A percentile compares a stretch with the other conserved stretches of the same genome.
These are phyloP conservation scores for Ceriagrion tenellum DNA, from an alignment of 2,888 invertebrate species.

Conservation along the genomic window DNA sequence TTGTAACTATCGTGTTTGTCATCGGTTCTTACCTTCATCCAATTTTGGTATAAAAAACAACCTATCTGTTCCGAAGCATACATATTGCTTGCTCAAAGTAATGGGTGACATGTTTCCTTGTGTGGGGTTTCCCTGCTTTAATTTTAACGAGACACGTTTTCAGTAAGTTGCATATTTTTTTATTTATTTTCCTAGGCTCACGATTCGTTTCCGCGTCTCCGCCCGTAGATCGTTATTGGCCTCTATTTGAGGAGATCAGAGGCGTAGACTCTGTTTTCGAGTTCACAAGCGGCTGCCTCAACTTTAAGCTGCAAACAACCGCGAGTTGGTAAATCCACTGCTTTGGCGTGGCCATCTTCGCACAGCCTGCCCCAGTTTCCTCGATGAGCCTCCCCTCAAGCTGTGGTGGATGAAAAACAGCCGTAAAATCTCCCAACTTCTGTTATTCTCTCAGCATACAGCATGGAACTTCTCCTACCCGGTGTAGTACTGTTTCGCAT, in stretches of 20 bases:
- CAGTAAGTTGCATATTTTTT: too few relatives aligned
- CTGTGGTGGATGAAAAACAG: not conserved
- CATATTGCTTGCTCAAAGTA: too few relatives aligned
- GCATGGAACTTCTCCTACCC: not conserved
- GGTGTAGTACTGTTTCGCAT: not conserved
- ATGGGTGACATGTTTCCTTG: too few relatives aligned
- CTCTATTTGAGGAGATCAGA: not conserved
- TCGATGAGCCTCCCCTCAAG: not conserved
- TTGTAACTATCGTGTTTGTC: too few relatives aligned
- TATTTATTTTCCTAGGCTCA: not conserved
- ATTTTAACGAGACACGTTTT: too few relatives aligned
- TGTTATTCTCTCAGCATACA: not conserved
- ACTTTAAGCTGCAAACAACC: not conserved
- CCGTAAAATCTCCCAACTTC: not conserved
- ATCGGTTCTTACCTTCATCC: too few relatives aligned
- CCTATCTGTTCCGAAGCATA: too few relatives aligned
- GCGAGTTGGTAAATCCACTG: not conserved
- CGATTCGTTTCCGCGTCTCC: not conserved
- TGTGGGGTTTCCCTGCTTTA: too few relatives aligned
- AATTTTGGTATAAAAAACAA: too few relatives aligned
- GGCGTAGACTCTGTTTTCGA: not conserved
- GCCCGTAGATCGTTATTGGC: not conserved
- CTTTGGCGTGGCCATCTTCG: not conserved
- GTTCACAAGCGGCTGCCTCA: not conserved
- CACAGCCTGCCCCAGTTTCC: not conserved